Conservation (phyloP, 2,797 vertebrate genomes). For the Trachops cirrhosus region DNA sequence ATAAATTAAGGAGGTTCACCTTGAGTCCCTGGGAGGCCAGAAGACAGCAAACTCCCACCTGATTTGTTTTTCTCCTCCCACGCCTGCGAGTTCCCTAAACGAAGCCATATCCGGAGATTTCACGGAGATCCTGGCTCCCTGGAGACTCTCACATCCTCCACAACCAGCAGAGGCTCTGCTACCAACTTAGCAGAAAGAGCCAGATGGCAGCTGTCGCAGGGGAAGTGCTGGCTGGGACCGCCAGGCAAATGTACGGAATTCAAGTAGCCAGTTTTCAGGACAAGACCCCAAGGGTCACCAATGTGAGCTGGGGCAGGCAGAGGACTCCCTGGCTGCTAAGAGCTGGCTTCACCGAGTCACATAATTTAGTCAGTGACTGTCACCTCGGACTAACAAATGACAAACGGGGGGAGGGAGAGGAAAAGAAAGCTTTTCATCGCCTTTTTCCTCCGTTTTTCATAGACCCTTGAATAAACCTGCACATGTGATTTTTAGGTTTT, state of each 20-base stretch:
- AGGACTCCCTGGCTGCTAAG: not conserved
- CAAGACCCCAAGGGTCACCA: not conserved
- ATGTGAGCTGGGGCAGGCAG: not conserved
- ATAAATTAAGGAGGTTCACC: not conserved
- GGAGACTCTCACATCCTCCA: not conserved
- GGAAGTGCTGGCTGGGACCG: conserved; percentile 38
- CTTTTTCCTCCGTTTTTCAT: not conserved
- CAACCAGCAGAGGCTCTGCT: not conserved
- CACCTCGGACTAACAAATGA: not conserved
- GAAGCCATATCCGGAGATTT: conserved; percentile 55
- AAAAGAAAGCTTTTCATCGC: not conserved
- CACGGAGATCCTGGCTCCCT: conserved; percentile 30
- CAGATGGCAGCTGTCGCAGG: conserved; percentile 38
- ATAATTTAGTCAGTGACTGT: not conserved
- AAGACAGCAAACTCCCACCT: conserved; percentile 2
- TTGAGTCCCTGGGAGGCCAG: not conserved
- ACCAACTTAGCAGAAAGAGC: conserved; percentile 24
- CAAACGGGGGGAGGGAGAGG: not conserved
- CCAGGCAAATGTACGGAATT: conserved; percentile 24
- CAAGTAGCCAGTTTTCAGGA: not conserved
- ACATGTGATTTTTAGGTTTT: not conserved
- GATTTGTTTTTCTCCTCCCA: not conserved
- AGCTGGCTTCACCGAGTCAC: not conserved
- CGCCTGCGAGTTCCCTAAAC: not conserved
- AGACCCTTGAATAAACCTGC: not conserved